A percentile compares a stretch with the other conserved stretches of the same genome.
Evolutionary conservation across 2,797 vertebrate species (phyloP).

Genomic region (Nyctibius grandis): DNA sequence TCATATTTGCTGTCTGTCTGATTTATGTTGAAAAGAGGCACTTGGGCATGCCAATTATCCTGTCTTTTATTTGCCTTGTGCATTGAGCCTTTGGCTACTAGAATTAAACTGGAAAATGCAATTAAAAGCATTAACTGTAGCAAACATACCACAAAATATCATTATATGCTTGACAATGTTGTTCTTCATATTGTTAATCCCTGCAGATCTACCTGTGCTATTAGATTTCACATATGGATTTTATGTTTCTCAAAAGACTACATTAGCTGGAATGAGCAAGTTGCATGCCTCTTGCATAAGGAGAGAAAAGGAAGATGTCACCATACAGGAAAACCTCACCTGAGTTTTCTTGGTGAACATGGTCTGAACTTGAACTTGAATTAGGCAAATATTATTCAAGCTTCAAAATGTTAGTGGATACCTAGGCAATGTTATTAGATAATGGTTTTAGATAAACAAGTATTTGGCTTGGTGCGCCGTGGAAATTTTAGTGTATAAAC

Average conservation of each 20-base stretch:
- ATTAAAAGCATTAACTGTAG: conserved; percentile 57
- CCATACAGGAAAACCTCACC: not conserved
- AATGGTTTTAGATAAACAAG: not conserved
- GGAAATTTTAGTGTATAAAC: not conserved
- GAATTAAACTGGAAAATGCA: conserved; percentile 60
- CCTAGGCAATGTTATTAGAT: not conserved
- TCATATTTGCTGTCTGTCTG: conserved; percentile 39
- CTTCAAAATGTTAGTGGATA: not conserved
- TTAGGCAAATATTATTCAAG: not conserved
- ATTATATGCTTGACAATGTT: conserved; percentile 54
- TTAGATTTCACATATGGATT: conserved; percentile 37
- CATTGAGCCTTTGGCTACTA: conserved; percentile 56
- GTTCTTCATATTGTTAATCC: conserved; percentile 28
- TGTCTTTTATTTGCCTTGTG: conserved; percentile 42
- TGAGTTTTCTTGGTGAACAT: not conserved
- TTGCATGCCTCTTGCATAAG: not conserved
- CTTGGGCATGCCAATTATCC: conserved; percentile 32
- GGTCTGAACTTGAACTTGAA: not conserved
- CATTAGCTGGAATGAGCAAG: not conserved
- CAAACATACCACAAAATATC: conserved; percentile 45
- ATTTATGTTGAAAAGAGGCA: conserved; percentile 35
- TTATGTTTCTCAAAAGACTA: conserved; percentile 6
- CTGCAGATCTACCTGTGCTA: conserved; percentile 31
- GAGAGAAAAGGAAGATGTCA: not conserved
- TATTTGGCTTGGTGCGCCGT: not conserved